Conservation (phyloP, 2,113 vertebrate genomes). For the Emberiza fucata region DNA sequence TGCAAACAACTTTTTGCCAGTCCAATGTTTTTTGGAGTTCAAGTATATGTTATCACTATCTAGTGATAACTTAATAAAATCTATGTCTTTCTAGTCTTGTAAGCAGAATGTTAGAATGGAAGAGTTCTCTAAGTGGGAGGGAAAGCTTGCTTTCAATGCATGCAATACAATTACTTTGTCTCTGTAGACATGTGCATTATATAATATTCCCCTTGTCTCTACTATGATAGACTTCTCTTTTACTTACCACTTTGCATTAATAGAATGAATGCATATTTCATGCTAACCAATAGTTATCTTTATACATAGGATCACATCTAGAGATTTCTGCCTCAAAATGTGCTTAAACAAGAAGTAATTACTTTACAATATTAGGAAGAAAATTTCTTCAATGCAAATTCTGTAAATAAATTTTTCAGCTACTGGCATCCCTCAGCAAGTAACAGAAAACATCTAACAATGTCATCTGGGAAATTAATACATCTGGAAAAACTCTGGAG, state of each 20-base stretch:
- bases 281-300: not conserved
- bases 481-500: not conserved
- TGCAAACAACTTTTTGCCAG: not conserved
- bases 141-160: not conserved
- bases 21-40: not conserved
- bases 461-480: conserved; percentile 15
- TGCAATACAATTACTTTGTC: not conserved
- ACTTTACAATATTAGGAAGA: not conserved
- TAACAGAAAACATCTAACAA: conserved; percentile 8
- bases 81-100: not conserved
- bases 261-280: not conserved
- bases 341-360: not conserved
- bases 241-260: not conserved
- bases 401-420: not conserved
- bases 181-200: not conserved
- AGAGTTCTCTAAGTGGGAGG: not conserved
- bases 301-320: not conserved
- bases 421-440: not conserved
- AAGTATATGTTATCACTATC: not conserved
- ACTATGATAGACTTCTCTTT: not conserved
- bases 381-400: not conserved
- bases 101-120: not conserved
- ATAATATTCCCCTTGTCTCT: not conserved
- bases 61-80: not conserved
- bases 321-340: not conserved